Evolutionary conservation across 35 echinoderm and acorn worm genomes (phyloP), one percentile per base, ranked within the genome.

Genomic region (Anneissia japonica): DNA sequence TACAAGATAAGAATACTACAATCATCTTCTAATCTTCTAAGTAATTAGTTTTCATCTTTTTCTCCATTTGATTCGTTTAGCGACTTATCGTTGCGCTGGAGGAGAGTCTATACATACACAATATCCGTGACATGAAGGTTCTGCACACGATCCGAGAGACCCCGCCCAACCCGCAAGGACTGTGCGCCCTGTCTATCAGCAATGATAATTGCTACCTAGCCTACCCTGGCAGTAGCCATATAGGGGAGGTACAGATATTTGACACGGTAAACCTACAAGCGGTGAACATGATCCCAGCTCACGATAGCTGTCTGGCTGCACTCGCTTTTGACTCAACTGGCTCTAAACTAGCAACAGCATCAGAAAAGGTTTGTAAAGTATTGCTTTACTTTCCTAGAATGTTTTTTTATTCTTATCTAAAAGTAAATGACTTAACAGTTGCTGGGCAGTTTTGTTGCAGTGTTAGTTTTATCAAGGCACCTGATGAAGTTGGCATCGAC

Each of bases 101-200:
- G 86, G 95, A 99, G 77, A 90, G 91, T 37, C 72, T 99, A 12
- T 99, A 99, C 84, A 93, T 99, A 82, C 95, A 99, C 89, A 99
- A 94, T 79, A 99, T 99, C 34, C 86, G 95, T 33, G 92, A 99
- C 77, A 97, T 97, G 95, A 99, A 99, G 84, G 95, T 99, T 11
- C 76, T 99, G 77, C 95, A 99, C 83, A 99, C 95, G n/a, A 99
- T 99, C 91, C 89, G 95, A 43, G 95, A 99, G 64, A 99, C 95
- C 7, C 95, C 95, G 36, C 86, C 95, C 38, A 99, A 99, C 72
- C 95, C 95, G 29, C 26, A 39, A 0, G 95, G 95, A 26, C 88
- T 99, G 17, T 99, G 95, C 81, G 95, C 95, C 3, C 92, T 99
- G 1, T 99, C 95, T 13, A 87, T 93, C 34, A 91, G 86, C 73